These are phyloP conservation scores for Mixornis gularis DNA, from an alignment of 2,113 vertebrate genomes.

Conservation along the genomic window DNA sequence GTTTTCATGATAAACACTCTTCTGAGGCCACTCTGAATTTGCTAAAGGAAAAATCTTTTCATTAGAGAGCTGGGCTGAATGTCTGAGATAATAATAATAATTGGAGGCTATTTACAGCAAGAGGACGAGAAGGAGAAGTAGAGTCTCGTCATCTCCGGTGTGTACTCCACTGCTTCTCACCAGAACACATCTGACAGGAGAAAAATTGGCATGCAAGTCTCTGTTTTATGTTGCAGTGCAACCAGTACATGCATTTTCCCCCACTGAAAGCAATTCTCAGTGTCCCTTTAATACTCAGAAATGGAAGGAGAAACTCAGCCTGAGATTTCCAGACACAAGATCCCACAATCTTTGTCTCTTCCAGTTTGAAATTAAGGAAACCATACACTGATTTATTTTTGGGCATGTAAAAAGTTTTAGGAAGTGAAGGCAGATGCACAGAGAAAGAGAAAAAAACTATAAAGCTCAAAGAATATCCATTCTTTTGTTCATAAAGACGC, in stretches of 20 bases:
- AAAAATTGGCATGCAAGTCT: neutral
- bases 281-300: neutral
- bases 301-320: neutral
- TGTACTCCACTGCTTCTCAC: neutral
- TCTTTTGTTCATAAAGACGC: neutral
- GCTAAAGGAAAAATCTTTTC: conserved; percentile 24
- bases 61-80: neutral
- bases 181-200: neutral
- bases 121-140: neutral
- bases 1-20: neutral
- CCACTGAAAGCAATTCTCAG: neutral
- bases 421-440: neutral
- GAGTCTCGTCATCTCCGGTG: neutral
- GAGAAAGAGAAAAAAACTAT: too few relatives aligned
- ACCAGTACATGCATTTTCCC: neutral
- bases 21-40: neutral
- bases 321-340: neutral
- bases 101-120: neutral
- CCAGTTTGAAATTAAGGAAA: neutral
- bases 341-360: neutral
- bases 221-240: neutral
- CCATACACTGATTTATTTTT: neutral
- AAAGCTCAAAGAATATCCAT: neutral
- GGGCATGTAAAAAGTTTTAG: neutral
- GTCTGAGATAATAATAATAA: conserved; percentile 26